These are phyloP conservation scores for Phyllotis vaccarum DNA, from an alignment of 2,797 vertebrate genomes.

Conservation along the genomic window DNA sequence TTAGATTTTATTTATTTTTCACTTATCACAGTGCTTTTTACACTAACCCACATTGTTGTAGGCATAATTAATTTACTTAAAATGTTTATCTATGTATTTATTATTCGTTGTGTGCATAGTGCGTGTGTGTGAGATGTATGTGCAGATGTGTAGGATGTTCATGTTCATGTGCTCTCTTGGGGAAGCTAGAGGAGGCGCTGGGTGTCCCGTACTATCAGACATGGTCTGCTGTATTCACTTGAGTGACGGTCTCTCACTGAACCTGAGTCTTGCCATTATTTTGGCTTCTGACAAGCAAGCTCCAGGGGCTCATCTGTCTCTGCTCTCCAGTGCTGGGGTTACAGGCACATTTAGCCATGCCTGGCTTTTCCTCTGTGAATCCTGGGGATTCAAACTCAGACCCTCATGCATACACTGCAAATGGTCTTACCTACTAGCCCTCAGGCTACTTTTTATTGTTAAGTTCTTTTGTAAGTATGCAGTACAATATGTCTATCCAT, in stretches of 20 bases:
- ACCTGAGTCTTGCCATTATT: not conserved
- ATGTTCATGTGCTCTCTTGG: not conserved
- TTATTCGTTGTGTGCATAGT: not conserved
- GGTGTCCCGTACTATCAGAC: not conserved
- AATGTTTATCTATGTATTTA: not conserved
- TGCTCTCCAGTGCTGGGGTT: not conserved
- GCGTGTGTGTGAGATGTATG: not conserved
- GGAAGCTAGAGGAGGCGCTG: not conserved
- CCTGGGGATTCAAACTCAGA: not conserved
- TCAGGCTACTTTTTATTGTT: not conserved
- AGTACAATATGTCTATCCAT: not conserved
- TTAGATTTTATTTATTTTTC: not conserved
- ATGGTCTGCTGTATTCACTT: not conserved
- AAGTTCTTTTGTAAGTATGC: not conserved
- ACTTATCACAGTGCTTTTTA: not conserved
- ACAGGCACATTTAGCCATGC: not conserved
- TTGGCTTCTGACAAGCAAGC: not conserved
- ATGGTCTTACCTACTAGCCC: not conserved
- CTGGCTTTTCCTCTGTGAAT: not conserved
- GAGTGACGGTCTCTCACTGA: not conserved
- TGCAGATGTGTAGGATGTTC: not conserved
- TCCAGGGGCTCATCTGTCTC: not conserved
- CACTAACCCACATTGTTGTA: not conserved
- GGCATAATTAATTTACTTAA: not conserved
- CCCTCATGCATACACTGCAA: not conserved